These are phyloP conservation scores for Myxocyprinus asiaticus DNA, from an alignment of 2,113 vertebrate genomes.

Conservation along the genomic window DNA sequence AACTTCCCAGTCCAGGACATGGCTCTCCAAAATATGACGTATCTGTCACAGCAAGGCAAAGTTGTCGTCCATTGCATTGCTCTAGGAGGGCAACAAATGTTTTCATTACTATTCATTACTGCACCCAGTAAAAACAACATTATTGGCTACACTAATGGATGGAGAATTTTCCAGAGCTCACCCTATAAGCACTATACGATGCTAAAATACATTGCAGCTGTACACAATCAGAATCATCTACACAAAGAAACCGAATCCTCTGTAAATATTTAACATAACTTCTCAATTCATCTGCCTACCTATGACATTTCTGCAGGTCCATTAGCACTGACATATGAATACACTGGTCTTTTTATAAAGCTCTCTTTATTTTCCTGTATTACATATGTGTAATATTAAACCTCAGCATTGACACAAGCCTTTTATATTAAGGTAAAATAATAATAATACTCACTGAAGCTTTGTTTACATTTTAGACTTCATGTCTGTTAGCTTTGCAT, in stretches of 20 bases:
- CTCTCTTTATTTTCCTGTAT: background rate
- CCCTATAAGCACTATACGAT: background rate
- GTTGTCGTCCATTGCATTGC: slow-evolving; percentile 83
- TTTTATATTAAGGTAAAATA: background rate
- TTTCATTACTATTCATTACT: background rate
- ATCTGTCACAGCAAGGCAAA: slow-evolving; percentile 82
- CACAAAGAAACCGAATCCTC: background rate
- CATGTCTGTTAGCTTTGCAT: slow-evolving; percentile 4
- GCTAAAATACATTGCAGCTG: slow-evolving; percentile 2
- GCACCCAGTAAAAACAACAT: background rate
- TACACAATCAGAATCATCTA: background rate
- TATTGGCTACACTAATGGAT: background rate
- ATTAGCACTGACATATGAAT: slow-evolving; percentile 29
- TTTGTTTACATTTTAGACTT: background rate
- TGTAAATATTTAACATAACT: slow-evolving; percentile 2
- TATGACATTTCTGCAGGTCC: background rate
- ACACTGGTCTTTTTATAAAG: background rate
- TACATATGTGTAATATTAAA: background rate
- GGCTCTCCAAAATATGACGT: slow-evolving; percentile 79
- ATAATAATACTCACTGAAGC: background rate
- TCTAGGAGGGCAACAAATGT: slow-evolving; percentile 67
- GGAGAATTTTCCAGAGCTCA: background rate
- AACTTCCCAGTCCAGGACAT: slow-evolving; percentile 82
- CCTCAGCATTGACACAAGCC: background rate
- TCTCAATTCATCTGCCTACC: background rate